These are phyloP conservation scores for Chelidonichthys spinosus DNA, from an alignment of 2,797 vertebrate species.

Conservation along the genomic window DNA sequence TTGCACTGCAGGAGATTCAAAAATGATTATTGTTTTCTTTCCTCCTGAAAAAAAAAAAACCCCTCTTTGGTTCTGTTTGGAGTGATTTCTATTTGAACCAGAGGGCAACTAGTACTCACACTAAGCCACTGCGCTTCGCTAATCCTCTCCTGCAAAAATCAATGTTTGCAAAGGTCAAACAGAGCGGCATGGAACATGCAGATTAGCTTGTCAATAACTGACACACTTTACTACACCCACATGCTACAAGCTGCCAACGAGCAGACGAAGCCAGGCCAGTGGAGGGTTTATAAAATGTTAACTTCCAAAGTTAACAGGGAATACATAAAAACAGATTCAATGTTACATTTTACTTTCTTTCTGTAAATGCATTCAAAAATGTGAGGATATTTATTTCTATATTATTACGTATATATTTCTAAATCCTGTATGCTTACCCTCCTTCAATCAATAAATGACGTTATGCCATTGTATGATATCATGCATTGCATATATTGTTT, in stretches of 20 bases:
- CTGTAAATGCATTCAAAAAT: background rate
- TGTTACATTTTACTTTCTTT: background rate
- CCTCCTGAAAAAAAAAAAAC: background rate
- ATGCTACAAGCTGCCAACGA: slow-evolving; percentile 18
- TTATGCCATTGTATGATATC: too few relatives aligned
- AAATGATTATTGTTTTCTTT: background rate
- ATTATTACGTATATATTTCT: too few relatives aligned
- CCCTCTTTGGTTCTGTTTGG: background rate
- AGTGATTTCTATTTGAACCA: background rate
- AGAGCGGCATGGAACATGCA: slow-evolving; percentile 61
- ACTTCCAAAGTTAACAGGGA: background rate
- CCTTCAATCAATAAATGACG: too few relatives aligned
- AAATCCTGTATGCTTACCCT: too few relatives aligned
- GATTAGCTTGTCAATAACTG: slow-evolving; percentile 64
- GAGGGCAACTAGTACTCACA: slow-evolving; percentile 2
- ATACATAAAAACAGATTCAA: background rate
- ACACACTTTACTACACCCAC: slow-evolving; percentile 41
- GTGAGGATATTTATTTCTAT: background rate
- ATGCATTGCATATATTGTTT: too few relatives aligned
- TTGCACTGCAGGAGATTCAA: background rate
- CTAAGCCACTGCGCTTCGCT: slow-evolving; percentile 48
- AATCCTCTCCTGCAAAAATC: slow-evolving; percentile 67
- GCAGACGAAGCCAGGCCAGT: slow-evolving; percentile 12
- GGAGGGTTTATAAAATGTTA: slow-evolving; percentile 24
- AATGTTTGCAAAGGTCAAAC: slow-evolving; percentile 70